Percentiles rank a stretch among this genome's conserved stretches.
phyloP scores from a whole-genome alignment of 2,113 vertebrate species.

The Lamprologus ornatipinnis region DNA sequence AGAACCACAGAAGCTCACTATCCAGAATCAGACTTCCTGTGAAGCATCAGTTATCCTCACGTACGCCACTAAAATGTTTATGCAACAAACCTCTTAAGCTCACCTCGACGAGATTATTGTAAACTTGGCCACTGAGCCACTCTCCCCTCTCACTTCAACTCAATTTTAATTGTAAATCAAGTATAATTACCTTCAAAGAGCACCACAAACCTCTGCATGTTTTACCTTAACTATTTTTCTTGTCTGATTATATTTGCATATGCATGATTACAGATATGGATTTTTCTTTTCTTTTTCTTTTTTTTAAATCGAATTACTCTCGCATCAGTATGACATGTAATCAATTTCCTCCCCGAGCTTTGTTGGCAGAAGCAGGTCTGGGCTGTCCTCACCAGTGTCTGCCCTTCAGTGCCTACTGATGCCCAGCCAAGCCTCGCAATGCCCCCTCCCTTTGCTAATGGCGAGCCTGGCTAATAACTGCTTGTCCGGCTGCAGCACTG shows the following conservation, averaged over 20 bases:
- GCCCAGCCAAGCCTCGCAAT: slow-evolving; percentile 1
- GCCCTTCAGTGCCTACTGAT: slow-evolving; percentile 36
- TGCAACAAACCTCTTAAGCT: background rate
- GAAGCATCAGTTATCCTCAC: background rate
- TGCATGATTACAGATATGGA: background rate
- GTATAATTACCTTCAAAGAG: background rate
- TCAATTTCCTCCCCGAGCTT: slow-evolving; percentile 12
- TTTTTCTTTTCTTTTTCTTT: background rate
- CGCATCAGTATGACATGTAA: background rate
- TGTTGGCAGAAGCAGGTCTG: slow-evolving; percentile 10
- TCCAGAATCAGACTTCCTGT: background rate
- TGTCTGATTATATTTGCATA: background rate
- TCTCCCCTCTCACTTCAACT: background rate
- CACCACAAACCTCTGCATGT: background rate
- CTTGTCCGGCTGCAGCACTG: slow-evolving; percentile 34
- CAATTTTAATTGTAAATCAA: background rate
- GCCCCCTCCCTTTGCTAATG: slow-evolving; percentile 20
- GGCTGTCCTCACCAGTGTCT: slow-evolving; percentile 9
- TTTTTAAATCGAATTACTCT: slow-evolving; percentile 4
- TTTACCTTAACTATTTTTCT: background rate
- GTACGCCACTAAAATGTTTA: background rate
- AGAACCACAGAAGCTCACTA: background rate
- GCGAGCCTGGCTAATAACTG: slow-evolving; percentile 36
- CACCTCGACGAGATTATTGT: background rate
- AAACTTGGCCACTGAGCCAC: background rate